Base-by-base conservation (phyloP, 2,888 invertebrate genomes). In the Crepidodera aurea region DNA sequence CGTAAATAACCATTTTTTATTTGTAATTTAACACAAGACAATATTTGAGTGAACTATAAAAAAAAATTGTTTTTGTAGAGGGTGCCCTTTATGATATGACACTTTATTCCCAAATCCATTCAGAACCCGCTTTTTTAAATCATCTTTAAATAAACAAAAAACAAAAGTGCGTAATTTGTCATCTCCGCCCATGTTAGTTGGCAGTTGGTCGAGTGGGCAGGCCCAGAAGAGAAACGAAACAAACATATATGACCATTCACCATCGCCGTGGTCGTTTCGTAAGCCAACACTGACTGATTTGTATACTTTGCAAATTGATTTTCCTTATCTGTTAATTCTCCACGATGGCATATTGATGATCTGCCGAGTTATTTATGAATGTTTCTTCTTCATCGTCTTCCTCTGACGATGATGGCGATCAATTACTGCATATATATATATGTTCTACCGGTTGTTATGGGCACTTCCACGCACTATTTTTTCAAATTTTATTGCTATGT, bases 261-360 rank as follows among this genome's bases (percentile, higher is more conserved):
- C 34, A 40, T 48, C 27, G 50, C 10, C 2, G 15, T 46, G 44
- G 25, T 40, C 58, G 32, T 57, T 48, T 42, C 22, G 37, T 55
- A 55, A 34, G 34, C 46, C 51, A 57, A 60, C 29, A 56, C 58
- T 62, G 62, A 59, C 60, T 62, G 59, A 60, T 65, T 60, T 65
- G 62, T 60, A 56, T 60, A 59, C 50, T 48, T 56, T 56, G 56
- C 58, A 56, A 65, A 62, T 62, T 60, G 60, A 51, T 39, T 60
- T 60, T 62, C 56, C 56, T 62, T 56, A 62, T 46, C 51, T 55
- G 37, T 56, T 53, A 62, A 53, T 62, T 50, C 59, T 56, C 22
- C 51, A 25, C 39, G 56, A 40, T 58, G 62, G 54, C 58, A 58
- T 58, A 62, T 60, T 60, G 60, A 62, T 54, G 51, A 53, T 37